A percentile compares a stretch with the other conserved stretches of the same genome.
phyloP scores from a whole-genome alignment of 2,888 invertebrate genomes.

The Liopterus haemorrhoidalis region DNA sequence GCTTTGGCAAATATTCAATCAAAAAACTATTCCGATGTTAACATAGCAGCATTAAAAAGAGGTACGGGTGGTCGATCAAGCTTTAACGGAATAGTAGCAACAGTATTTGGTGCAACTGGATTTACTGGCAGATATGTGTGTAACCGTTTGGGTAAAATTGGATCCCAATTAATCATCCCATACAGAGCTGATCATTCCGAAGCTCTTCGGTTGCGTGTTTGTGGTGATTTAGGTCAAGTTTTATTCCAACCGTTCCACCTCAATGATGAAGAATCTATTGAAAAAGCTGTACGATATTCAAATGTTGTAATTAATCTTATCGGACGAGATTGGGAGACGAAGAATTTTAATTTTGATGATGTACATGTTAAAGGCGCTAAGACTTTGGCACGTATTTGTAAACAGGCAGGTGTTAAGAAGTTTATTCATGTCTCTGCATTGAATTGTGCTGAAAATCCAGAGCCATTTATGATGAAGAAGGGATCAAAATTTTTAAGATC shows the following conservation, averaged over 20 bases:
- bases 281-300: slow-evolving; percentile 82
- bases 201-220: slow-evolving; percentile 69
- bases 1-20: slow-evolving; percentile 39
- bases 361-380: slow-evolving; percentile 83
- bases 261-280: slow-evolving; percentile 78
- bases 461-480: slow-evolving; percentile 57
- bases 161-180: slow-evolving; percentile 84
- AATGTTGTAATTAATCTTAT: slow-evolving; percentile 95
- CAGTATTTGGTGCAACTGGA: slow-evolving; percentile 92
- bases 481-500: slow-evolving; percentile 73
- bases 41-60: slow-evolving; percentile 64
- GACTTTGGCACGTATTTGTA: slow-evolving; percentile 68
- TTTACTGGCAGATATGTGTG: slow-evolving; percentile 83
- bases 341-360: slow-evolving; percentile 79
- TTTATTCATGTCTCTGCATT: slow-evolving; percentile 89
- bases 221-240: slow-evolving; percentile 94
- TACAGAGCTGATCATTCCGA: slow-evolving; percentile 84
- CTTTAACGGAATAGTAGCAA: slow-evolving; percentile 95
- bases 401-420: slow-evolving; percentile 77
- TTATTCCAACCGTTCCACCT: slow-evolving; percentile 81
- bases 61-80: slow-evolving; percentile 91
- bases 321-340: slow-evolving; percentile 88
- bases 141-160: slow-evolving; percentile 82
- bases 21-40: slow-evolving; percentile 54
- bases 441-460: slow-evolving; percentile 69